These are phyloP conservation scores for Sorex maritimensis DNA, from an alignment of 2,797 vertebrate species.

Conservation along the genomic window DNA sequence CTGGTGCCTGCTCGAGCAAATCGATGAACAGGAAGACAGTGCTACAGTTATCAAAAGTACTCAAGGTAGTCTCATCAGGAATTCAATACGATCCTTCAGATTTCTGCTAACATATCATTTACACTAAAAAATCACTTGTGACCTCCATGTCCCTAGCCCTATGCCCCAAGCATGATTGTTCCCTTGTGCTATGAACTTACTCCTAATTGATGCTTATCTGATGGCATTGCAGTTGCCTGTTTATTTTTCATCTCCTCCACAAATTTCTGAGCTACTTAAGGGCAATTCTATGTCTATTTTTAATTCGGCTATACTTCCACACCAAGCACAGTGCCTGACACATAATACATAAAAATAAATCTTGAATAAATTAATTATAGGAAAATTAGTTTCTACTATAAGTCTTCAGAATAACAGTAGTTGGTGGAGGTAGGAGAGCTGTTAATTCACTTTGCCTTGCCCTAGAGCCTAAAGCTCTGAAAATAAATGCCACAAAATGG, in stretches of 20 bases:
- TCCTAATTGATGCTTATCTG: slow-evolving; percentile 44
- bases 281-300: neutral
- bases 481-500: slow-evolving; percentile 45
- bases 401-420: slow-evolving; percentile 51
- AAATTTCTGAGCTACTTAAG: neutral
- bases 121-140: slow-evolving; percentile 45
- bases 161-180: neutral
- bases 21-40: too few relatives aligned
- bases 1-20: too few relatives aligned
- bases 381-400: slow-evolving; percentile 24
- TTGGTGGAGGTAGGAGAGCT: neutral
- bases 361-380: slow-evolving; percentile 51
- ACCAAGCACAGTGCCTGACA: slow-evolving; percentile 38
- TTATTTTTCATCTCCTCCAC: neutral
- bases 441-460: slow-evolving; percentile 27
- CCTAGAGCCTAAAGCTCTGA: slow-evolving; percentile 51
- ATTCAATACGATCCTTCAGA: slow-evolving; percentile 25
- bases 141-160: slow-evolving; percentile 6
- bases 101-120: slow-evolving; percentile 50
- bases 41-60: neutral
- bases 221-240: neutral
- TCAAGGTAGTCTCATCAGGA: slow-evolving; percentile 50
- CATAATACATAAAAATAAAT: slow-evolving; percentile 48
- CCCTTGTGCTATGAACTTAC: neutral
- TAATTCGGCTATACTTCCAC: neutral